A percentile compares a stretch with the other conserved stretches of the same genome.
These are phyloP conservation scores for Sipha maydis DNA, from an alignment of 2,888 invertebrate species.

Conservation along the genomic window DNA sequence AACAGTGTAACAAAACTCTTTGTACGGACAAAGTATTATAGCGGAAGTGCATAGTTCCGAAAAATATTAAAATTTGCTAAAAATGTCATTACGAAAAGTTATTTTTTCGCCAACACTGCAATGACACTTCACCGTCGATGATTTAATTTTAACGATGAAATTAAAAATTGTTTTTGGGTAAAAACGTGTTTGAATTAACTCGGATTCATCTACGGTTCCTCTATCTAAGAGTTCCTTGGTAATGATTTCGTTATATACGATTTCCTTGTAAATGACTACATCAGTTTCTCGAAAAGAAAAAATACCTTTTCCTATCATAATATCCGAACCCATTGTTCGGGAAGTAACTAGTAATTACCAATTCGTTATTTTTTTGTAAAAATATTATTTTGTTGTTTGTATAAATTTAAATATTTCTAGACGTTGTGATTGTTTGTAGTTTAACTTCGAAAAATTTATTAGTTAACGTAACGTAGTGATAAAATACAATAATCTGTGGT, in stretches of 20 bases:
- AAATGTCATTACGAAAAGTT: background rate
- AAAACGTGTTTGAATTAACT: background rate
- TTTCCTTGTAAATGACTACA: constrained; percentile 51
- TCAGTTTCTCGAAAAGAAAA: constrained; percentile 53
- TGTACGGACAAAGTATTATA: background rate
- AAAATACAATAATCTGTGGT: constrained; percentile 16
- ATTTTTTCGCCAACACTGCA: background rate
- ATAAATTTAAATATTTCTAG: constrained; percentile 14
- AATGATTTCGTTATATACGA: background rate
- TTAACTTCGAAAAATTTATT: constrained; percentile 1
- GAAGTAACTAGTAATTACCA: constrained; percentile 20
- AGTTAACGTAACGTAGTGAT: constrained; percentile 9
- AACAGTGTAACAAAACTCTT: background rate
- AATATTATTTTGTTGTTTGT: constrained; percentile 35
- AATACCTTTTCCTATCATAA: constrained; percentile 50
- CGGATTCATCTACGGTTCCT: background rate
- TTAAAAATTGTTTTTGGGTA: background rate
- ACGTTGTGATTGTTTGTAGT: constrained; percentile 1
- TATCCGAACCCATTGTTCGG: constrained; percentile 55
- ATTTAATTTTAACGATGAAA: background rate
- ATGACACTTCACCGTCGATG: background rate
- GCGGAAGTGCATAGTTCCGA: background rate
- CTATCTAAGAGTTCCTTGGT: constrained; percentile 36
- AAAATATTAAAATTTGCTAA: no score
- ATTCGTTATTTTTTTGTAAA: constrained; percentile 23